Evolutionary conservation across 2,888 invertebrate genomes (phyloP), one percentile per base, ranked within the genome.

Genomic region (Phragmatobia fuliginosa): DNA sequence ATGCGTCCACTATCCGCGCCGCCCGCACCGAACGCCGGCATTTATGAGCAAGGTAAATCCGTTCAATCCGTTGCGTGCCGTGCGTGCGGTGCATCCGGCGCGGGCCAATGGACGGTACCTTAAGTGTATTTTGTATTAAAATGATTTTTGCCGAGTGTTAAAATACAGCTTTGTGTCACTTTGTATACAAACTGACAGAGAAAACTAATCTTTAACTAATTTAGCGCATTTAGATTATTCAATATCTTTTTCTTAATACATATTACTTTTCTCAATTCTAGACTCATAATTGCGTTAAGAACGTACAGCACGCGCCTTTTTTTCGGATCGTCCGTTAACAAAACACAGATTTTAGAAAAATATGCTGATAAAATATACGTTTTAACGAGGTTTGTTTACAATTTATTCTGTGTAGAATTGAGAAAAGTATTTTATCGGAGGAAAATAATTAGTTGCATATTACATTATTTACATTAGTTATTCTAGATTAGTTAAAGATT

Each of bases 201-300:
- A 25, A 25, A 52, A 52, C 25, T 11, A 14, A 1, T 11, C 5
- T 5, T 25, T 25, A 25, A n/a, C n/a, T n/a, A n/a, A n/a, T 5
- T 25, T 52, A 25, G 52, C 2, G n/a, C n/a, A 10, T n/a, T 52
- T 52, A 52, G 52, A 25, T 52, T 8, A 41, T 25, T 1, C 25
- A 11, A 8, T 41, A 62, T 62, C 11, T 8, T 21, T n/a, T 33
- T 38, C 18, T 62, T 62, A 31, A 60, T 64, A 28, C 31, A 32
- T 36, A 70, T 66, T 32, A 64, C 62, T 74, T 80, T 90, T 92
- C 91, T 92, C 90, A 92, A 92, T 92, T 92, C 91, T 93, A 93
- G 93, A 92, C 68, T 92, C 74, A 74, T 72, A 85, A 71, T 79
- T 76, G 72, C 78, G 67, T 70, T 92, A 83, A 86, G 87, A 88